Evolutionary conservation across 2,113 vertebrate genomes (phyloP), one percentile per base, ranked within the genome.

Genomic region (Scophthalmus maximus): DNA sequence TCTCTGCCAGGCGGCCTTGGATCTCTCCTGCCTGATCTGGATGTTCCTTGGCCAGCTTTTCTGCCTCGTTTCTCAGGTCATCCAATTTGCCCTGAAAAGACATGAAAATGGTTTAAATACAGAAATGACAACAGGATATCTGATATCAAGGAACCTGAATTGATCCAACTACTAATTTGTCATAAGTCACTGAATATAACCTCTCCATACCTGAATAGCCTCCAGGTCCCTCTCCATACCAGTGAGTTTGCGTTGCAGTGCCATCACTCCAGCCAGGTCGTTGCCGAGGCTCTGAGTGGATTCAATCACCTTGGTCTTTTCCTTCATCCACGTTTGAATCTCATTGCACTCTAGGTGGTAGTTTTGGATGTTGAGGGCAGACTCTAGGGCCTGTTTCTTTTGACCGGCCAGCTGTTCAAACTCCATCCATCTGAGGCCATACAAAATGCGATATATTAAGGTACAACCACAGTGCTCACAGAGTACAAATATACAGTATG

Each of bases 281-380:
- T 96, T 97, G 79, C 96, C 97, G 78, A 97, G 87, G 25, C 92
- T 90, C 82, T 97, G 96, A 1, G 96, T 98, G 20, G 97, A 97
- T 85, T 98, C 97, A 3, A 99, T 97, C 40, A 96, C 95, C 52
- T 98, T 97, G 59, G 95, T 97, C 89, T 99, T 99, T 72, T 98
- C 97, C 82, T 93, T 93, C 95, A 99, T 98, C 97, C 97, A 99
- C 23, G 93, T 89, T 62, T 95, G 93, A 56, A 95, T 97, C 92
- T 99, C 97, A 15, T 96, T 95, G 82, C 97, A 99, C 53, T 98
- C 97, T 42, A 99, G 79, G 84, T 96, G 95, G 88, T 96, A 99
- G 87, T 98, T 99, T 88, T 98, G 96, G 83, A 98, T 95, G 91
- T 95, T 96, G 25, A 99, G 92, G 0, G 96, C 96, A 0, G 97